A percentile compares a stretch with the other conserved stretches of the same genome.
Conservation (phyloP, 2,888 invertebrate species). For the Danaus chrysippus region DNA sequence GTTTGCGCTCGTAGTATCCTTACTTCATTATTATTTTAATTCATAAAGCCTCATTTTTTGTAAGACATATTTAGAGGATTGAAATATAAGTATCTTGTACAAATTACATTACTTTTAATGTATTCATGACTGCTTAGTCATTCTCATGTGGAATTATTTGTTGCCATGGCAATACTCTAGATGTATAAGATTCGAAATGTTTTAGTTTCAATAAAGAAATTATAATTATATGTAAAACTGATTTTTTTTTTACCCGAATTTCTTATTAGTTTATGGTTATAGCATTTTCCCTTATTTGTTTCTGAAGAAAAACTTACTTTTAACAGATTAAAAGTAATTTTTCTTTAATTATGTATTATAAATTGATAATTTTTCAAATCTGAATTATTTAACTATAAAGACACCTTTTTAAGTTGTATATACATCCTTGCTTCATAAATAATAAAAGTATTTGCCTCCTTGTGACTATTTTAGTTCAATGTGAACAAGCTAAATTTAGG, state of each 20-base stretch:
- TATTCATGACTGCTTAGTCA: constrained; percentile 8
- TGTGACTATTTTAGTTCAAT: too few species aligned
- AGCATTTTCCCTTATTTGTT: too few species aligned
- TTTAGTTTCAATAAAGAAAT: constrained; percentile 60
- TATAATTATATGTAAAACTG: constrained; percentile 36
- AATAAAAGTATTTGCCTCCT: too few species aligned
- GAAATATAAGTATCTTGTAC: constrained; percentile 2
- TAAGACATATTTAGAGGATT: constrained; percentile 3
- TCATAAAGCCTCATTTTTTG: constrained; percentile 12
- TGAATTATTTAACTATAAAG: too few species aligned
- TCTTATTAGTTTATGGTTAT: background rate
- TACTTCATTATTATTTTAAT: too few species aligned
- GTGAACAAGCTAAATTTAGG: too few species aligned
- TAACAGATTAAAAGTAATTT: background rate
- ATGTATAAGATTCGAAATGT: constrained; percentile 51
- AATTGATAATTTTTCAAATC: too few species aligned
- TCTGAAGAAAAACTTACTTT: too few species aligned
- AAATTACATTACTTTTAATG: constrained; percentile 8
- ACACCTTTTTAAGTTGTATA: too few species aligned
- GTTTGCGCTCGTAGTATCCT: too few species aligned
- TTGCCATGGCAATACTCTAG: constrained; percentile 33
- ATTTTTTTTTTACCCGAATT: constrained; percentile 14
- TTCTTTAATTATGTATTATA: too few species aligned
- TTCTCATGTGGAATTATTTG: constrained; percentile 19
- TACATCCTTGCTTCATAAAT: too few species aligned